phyloP scores from a whole-genome alignment of 2,113 vertebrate species.

The Scomber japonicus region DNA sequence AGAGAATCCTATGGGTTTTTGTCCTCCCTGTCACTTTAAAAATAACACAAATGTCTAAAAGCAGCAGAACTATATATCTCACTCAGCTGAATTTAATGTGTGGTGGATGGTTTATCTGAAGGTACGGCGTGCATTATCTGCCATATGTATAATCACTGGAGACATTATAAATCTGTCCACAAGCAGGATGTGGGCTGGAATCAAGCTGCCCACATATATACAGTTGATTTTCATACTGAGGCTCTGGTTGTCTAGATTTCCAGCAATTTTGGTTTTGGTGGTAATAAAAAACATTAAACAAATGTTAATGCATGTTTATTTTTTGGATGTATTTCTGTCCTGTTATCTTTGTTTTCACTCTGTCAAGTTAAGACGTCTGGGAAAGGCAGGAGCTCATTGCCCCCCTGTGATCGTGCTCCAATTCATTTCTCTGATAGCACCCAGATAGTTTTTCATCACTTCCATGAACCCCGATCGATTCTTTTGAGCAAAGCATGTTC shows the following conservation, averaged over 20 bases:
- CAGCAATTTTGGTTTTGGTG: constrained; percentile 9
- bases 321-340: neutral
- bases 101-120: constrained; percentile 33
- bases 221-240: neutral
- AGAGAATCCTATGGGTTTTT: neutral
- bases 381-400: constrained; percentile 20
- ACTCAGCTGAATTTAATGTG: neutral
- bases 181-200: constrained; percentile 49
- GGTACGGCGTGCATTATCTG: constrained; percentile 31
- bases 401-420: constrained; percentile 42
- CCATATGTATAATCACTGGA: constrained; percentile 59
- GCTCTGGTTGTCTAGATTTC: constrained; percentile 17
- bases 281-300: neutral
- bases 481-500: constrained; percentile 62
- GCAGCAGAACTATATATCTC: constrained; percentile 5
- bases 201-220: constrained; percentile 30
- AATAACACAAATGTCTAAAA: constrained; percentile 28
- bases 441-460: constrained; percentile 65
- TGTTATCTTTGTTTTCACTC: constrained; percentile 28
- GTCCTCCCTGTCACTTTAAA: constrained; percentile 17
- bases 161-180: constrained; percentile 64
- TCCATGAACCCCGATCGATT: constrained; percentile 75
- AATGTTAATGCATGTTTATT: neutral
- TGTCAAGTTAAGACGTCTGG: constrained; percentile 6
- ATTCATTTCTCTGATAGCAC: constrained; percentile 47